A percentile compares a stretch with the other conserved stretches of the same genome.
phyloP scores from a whole-genome alignment of 2,797 vertebrate species.

The Bradypus variegatus region DNA sequence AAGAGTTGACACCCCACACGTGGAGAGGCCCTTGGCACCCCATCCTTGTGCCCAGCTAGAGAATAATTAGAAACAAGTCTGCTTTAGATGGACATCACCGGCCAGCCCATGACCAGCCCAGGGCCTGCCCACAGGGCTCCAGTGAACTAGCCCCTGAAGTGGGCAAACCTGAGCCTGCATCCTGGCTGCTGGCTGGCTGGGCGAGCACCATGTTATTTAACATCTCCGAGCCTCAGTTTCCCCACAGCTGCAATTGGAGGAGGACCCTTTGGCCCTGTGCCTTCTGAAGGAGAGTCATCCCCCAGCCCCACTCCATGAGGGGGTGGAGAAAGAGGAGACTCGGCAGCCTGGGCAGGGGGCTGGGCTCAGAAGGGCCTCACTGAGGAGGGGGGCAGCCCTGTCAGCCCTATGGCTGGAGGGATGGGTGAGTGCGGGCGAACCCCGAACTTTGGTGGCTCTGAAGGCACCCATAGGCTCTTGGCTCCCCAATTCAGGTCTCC shows the following conservation, averaged over 20 bases:
- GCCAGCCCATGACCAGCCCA: not conserved
- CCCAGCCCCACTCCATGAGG: no score
- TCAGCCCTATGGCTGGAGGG: not conserved
- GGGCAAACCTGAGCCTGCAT: not conserved
- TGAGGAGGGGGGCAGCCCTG: no score
- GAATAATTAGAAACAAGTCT: no score
- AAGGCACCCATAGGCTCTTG: rapidly evolving
- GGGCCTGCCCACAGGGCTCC: not conserved
- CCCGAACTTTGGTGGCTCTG: not conserved
- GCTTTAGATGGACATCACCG: no score
- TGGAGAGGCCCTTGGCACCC: not conserved
- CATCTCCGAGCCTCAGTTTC: not conserved
- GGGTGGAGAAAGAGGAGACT: not conserved
- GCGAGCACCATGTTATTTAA: not conserved
- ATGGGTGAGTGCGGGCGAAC: no score
- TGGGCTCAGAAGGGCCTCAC: not conserved
- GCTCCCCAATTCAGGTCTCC: not conserved
- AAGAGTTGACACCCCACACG: not conserved
- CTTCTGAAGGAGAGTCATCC: not conserved
- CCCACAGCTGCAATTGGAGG: not conserved
- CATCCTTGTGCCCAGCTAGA: not conserved
- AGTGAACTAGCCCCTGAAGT: not conserved
- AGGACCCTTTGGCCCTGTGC: not conserved
- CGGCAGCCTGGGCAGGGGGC: not conserved
- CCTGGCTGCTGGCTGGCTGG: not conserved